Evolutionary conservation across 2,888 invertebrate genomes (phyloP), one percentile per base, ranked within the genome.

Genomic region (Drosophila nr. perissopoda): DNA sequence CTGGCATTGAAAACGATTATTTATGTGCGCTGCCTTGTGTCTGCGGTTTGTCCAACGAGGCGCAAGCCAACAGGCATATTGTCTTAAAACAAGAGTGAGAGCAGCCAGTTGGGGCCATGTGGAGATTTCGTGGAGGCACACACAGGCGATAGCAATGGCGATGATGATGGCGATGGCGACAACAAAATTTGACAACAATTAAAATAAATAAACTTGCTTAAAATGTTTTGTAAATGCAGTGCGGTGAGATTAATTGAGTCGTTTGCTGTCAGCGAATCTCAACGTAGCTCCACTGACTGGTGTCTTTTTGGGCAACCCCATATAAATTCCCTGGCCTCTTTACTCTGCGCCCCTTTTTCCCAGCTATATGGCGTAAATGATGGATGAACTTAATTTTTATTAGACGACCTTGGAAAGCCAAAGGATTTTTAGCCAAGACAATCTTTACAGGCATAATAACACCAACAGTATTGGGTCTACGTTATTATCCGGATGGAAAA

Each of bases 311-410:
- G 18, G n/a, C 27, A 38, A 33, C 8, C 38, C 29, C 11, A 53
- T 16, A 38, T 13, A 18, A 36, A 1, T 36, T 4, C 27, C 4
- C 1, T 31, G 10, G 11, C 2, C 18, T n/a, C 16, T 2, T 36
- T 10, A 16, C n/a, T 25, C 3, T 7, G 27, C 4, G 21, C n/a
- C 56, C 34, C 25, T 21, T 33, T 42, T n/a, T 36, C 16, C 21
- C 58, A 45, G 42, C 62, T 58, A 34, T 54, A 52, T 62, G 73
- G 64, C 42, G 74, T 82, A 61, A 84, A 84, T 89, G 87, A 89
- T 89, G 89, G 80, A 87, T 89, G 85, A 87, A 89, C 73, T 87
- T 78, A 70, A 89, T 87, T 89, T 87, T 85, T 83, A 85, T 87
- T 75, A 68, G 66, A 69, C 85, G 84, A 84, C 87, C 89, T 85